Conservation (phyloP, 2,888 invertebrate genomes). For the Drymonia ruficornis region DNA sequence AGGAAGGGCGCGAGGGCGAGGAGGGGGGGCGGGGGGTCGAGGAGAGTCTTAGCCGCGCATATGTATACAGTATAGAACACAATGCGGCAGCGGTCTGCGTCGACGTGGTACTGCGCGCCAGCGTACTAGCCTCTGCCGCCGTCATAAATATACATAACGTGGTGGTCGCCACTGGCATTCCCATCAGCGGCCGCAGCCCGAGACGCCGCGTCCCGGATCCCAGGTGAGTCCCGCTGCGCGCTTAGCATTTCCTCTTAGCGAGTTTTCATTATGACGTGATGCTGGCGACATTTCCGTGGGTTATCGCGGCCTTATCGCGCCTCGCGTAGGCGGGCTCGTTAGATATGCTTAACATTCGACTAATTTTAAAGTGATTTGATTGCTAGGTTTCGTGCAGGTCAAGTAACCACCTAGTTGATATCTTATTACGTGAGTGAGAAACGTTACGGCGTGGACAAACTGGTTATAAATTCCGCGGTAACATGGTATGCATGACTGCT, state of each 20-base stretch:
- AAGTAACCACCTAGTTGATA: background rate
- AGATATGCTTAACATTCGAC: constrained; percentile 9
- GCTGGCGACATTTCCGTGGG: constrained; percentile 53
- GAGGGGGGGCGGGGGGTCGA: constrained; percentile 34
- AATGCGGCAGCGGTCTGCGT: constrained; percentile 75
- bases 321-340: constrained; percentile 26
- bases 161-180: constrained; percentile 49
- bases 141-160: constrained; percentile 65
- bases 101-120: constrained; percentile 70
- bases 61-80: constrained; percentile 70
- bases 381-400: background rate
- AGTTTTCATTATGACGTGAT: constrained; percentile 29
- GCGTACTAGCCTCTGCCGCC: constrained; percentile 58
- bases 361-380: background rate
- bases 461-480: too few relatives aligned
- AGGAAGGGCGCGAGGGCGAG: constrained; percentile 30
- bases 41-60: constrained; percentile 51
- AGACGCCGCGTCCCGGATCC: constrained; percentile 33
- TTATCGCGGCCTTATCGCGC: constrained; percentile 52
- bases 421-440: background rate
- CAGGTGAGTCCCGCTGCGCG: constrained; percentile 73
- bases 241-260: constrained; percentile 20
- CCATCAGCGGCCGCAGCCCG: constrained; percentile 42
- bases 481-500: too few relatives aligned
- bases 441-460: background rate